These are phyloP conservation scores for Ectemnius lituratus DNA, from an alignment of 2,888 invertebrate genomes.

Conservation along the genomic window DNA sequence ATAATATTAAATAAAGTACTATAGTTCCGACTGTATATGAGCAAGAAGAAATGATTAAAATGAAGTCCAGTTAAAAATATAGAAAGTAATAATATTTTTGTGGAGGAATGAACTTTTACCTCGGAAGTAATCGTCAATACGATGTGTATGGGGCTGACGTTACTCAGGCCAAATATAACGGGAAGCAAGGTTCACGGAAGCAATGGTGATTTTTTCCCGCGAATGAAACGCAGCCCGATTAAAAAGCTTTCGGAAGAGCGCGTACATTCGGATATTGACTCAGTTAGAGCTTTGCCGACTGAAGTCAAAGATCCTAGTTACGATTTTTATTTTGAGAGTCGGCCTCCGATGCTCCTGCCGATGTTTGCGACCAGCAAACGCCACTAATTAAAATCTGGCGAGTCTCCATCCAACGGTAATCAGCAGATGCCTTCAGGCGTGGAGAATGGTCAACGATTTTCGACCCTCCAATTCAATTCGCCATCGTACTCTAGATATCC, in stretches of 20 bases:
- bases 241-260: neutral
- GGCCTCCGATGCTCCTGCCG: slow-evolving; percentile 34
- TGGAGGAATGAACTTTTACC: too few relatives aligned
- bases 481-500: too few relatives aligned
- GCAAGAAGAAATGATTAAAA: too few relatives aligned
- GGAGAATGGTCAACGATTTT: slow-evolving; percentile 72
- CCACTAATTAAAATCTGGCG: slow-evolving; percentile 76
- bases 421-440: slow-evolving; percentile 73
- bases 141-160: too few relatives aligned
- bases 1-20: too few relatives aligned
- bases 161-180: too few relatives aligned
- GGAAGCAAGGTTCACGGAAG: too few relatives aligned
- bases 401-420: slow-evolving; percentile 72
- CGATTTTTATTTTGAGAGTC: slow-evolving; percentile 56
- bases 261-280: neutral
- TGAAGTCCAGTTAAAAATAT: too few relatives aligned
- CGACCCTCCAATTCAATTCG: slow-evolving; percentile 36
- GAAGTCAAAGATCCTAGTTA: slow-evolving; percentile 36
- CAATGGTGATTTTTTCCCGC: neutral
- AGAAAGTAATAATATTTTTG: too few relatives aligned
- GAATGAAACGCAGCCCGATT: neutral
- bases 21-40: too few relatives aligned
- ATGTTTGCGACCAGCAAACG: slow-evolving; percentile 76
- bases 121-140: too few relatives aligned
- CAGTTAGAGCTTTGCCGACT: slow-evolving; percentile 12